These are phyloP conservation scores for Geodia barretti DNA, from an alignment of 37 sponge, comb jelly and placozoan species.

Conservation along the genomic window DNA sequence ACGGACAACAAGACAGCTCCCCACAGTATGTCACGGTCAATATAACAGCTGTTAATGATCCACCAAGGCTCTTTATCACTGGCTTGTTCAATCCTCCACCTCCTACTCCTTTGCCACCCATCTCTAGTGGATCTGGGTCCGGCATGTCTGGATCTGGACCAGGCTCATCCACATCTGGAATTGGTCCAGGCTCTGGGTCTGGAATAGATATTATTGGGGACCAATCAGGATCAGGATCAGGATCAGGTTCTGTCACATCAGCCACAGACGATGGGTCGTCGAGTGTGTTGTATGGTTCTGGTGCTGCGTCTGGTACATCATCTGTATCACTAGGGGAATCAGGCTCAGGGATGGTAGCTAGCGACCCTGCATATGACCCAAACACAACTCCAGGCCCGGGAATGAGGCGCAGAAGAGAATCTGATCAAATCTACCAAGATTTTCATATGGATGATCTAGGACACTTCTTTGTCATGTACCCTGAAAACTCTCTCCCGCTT, in stretches of 20 bases:
- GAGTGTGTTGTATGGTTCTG: slow-evolving; percentile 9
- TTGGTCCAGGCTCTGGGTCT: slow-evolving; percentile 10
- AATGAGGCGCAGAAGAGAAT: not conserved
- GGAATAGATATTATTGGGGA: not conserved
- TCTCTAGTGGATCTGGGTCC: not conserved
- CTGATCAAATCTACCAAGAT: not conserved
- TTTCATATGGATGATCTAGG: not conserved
- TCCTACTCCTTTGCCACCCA: slow-evolving; percentile 12
- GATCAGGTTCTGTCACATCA: slow-evolving; percentile 12
- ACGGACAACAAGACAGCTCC: slow-evolving; percentile 64
- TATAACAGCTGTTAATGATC: slow-evolving; percentile 77
- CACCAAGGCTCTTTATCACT: slow-evolving; percentile 58
- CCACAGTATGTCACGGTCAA: slow-evolving; percentile 42
- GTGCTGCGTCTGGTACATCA: slow-evolving; percentile 13
- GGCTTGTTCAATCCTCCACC: not conserved
- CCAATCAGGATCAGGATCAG: slow-evolving; percentile 5
- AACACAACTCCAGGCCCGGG: not conserved
- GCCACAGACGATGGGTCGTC: too few species aligned
- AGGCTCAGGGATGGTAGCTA: not conserved
- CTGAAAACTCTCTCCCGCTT: slow-evolving; percentile 57
- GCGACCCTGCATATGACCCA: not conserved
- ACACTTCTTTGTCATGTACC: slow-evolving; percentile 26
- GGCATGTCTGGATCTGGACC: slow-evolving; percentile 26
- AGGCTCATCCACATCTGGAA: slow-evolving; percentile 14
- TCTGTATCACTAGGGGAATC: slow-evolving; percentile 3